Conservation (phyloP, 2,113 vertebrate species). For the Lepisosteus osseus region DNA sequence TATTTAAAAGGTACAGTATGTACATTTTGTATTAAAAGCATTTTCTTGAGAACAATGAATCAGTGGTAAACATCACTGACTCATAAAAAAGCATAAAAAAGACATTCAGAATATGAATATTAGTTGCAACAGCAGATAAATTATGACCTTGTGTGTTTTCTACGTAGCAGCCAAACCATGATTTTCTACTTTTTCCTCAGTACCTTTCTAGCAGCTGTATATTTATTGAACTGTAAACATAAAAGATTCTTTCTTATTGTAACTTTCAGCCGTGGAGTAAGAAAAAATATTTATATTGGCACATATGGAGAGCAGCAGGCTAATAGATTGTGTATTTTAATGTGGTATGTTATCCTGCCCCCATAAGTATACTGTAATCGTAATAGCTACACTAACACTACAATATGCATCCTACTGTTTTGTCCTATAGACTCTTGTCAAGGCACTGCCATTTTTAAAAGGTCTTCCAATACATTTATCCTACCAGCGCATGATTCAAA, state of each 20-base stretch:
- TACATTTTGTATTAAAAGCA: constrained; percentile 45
- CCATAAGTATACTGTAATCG: too few relatives aligned
- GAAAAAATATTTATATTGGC: background rate
- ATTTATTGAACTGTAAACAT: constrained; percentile 40
- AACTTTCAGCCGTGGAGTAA: background rate
- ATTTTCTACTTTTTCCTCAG: constrained; percentile 50
- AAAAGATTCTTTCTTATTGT: constrained; percentile 35
- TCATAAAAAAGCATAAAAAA: constrained; percentile 48
- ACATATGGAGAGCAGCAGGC: background rate
- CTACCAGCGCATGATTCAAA: too few relatives aligned
- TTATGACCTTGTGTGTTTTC: constrained; percentile 49
- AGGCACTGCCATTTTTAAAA: too few relatives aligned
- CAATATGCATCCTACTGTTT: too few relatives aligned
- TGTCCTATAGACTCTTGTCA: too few relatives aligned
- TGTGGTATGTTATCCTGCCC: background rate
- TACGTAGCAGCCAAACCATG: constrained; percentile 57
- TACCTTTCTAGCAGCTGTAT: constrained; percentile 60
- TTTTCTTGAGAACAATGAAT: constrained; percentile 45
- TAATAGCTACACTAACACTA: too few relatives aligned
- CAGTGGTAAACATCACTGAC: constrained; percentile 46
- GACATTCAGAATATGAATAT: constrained; percentile 56
- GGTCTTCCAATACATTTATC: too few relatives aligned
- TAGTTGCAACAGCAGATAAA: constrained; percentile 44
- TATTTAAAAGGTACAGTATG: constrained; percentile 23
- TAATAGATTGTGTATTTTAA: background rate